Evolutionary conservation across 2,113 vertebrate genomes (phyloP), one percentile per base, ranked within the genome.

Genomic region (Scomber colias): DNA sequence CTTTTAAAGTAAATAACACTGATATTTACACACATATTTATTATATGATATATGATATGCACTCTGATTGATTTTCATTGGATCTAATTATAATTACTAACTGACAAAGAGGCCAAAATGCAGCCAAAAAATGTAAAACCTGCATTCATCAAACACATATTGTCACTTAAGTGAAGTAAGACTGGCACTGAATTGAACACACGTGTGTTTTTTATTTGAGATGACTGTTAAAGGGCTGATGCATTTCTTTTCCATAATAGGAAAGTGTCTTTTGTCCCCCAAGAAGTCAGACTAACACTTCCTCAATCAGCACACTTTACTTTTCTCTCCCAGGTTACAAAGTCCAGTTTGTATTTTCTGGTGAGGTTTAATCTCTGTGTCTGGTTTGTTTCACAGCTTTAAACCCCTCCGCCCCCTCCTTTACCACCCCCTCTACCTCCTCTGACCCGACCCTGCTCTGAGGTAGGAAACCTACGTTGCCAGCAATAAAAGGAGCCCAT

Each of bases 321-420:
- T 77, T 54, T 63, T 51, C 54, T n/a, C 54, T 40, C 61, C 50
- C 53, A 51, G 45, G 89, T 86, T 78, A 75, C 87, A 91, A 89
- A 92, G 92, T 93, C 78, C 87, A 88, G 30, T 19, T 17, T 61
- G 64, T 27, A 57, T 83, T 83, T 88, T 76, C 75, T 77, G 71
- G 45, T 89, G 74, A 90, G 81, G 87, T 87, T 84, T 92, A 90
- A 89, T 91, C 86, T 89, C 11, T 40, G 9, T 53, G 30, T 53
- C 24, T 85, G 70, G 89, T 85, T 93, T 86, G 64, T 88, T 89
- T 83, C 82, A 75, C 55, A 63, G 61, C 75, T 60, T 66, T 62
- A 60, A 66, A 6, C 35, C 13, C 27, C 35, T 6, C 16, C 17
- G 8, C 0, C 14, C 54, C 13, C 49, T 5, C n/a, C 67, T 24